A percentile compares a stretch with the other conserved stretches of the same genome.
phyloP scores from a whole-genome alignment of 1,140 invertebrate species.

The Drosophila athabasca region DNA sequence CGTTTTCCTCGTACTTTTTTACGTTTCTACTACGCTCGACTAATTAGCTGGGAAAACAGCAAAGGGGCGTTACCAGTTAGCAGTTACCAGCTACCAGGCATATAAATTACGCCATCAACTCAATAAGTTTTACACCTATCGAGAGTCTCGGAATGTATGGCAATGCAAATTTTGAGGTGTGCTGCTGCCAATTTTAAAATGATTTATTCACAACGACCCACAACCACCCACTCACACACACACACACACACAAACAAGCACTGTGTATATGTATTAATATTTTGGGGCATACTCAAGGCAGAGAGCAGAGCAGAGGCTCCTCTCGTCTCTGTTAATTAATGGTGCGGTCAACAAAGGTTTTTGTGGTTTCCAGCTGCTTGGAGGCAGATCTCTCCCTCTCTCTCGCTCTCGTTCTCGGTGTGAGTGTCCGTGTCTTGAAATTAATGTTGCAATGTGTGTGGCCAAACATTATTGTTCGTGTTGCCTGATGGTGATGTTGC shows the following conservation, averaged over 20 bases:
- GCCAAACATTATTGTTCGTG: constrained; percentile 17
- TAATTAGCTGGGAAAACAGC: constrained; percentile 61
- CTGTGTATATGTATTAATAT: constrained; percentile 30
- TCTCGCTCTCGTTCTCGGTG: no score
- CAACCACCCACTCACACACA: constrained; percentile 1
- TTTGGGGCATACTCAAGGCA: not conserved
- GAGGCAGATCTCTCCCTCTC: not conserved
- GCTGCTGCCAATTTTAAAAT: constrained; percentile 57
- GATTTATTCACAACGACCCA: constrained; percentile 29
- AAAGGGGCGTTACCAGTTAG: constrained; percentile 43
- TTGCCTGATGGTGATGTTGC: not conserved
- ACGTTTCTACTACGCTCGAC: constrained; percentile 9
- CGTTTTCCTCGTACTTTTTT: not conserved
- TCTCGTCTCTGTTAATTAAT: constrained; percentile 57
- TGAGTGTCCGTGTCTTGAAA: not conserved
- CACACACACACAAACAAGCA: not conserved
- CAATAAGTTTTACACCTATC: constrained; percentile 56
- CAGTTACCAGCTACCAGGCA: not conserved
- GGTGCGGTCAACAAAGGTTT: constrained; percentile 61
- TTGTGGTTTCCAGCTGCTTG: constrained; percentile 44
- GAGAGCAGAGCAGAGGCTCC: not conserved
- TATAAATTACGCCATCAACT: constrained; percentile 47
- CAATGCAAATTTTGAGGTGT: constrained; percentile 41
- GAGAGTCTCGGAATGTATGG: constrained; percentile 36
- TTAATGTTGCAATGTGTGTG: constrained; percentile 38